Evolutionary conservation across 2,113 vertebrate species (phyloP).

Genomic region (Myrmecophaga tridactyla): DNA sequence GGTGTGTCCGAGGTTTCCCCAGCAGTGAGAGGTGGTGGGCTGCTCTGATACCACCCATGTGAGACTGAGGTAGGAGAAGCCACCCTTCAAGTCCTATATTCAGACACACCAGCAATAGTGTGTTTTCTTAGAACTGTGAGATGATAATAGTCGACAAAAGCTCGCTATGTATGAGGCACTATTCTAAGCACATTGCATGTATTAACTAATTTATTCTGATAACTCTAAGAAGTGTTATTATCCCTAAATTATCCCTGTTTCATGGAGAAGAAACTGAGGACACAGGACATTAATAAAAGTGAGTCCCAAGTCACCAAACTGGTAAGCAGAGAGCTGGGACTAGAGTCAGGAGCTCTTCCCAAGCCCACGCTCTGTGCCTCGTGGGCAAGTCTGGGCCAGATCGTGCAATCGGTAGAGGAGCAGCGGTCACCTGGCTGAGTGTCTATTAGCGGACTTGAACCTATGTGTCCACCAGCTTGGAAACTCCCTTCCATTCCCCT

Average conservation of each 20-base stretch:
- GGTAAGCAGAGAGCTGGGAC: neutral
- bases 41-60: neutral
- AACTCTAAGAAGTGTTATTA: neutral
- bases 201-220: neutral
- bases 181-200: neutral
- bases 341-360: neutral
- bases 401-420: neutral
- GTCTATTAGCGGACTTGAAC: neutral
- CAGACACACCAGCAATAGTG: neutral
- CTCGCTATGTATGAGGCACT: no score
- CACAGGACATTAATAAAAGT: neutral
- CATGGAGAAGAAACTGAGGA: neutral
- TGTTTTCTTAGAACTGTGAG: neutral
- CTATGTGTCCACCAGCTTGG: neutral
- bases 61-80: neutral
- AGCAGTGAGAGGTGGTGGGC: neutral
- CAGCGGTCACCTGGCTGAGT: neutral
- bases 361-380: neutral
- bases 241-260: neutral
- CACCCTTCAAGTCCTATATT: neutral
- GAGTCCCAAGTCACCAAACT: neutral
- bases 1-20: neutral
- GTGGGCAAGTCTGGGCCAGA: neutral
- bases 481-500: neutral
- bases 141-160: neutral